Base-by-base conservation (phyloP, 2,797 vertebrate genomes). In the Ptychadena robeensis region DNA sequence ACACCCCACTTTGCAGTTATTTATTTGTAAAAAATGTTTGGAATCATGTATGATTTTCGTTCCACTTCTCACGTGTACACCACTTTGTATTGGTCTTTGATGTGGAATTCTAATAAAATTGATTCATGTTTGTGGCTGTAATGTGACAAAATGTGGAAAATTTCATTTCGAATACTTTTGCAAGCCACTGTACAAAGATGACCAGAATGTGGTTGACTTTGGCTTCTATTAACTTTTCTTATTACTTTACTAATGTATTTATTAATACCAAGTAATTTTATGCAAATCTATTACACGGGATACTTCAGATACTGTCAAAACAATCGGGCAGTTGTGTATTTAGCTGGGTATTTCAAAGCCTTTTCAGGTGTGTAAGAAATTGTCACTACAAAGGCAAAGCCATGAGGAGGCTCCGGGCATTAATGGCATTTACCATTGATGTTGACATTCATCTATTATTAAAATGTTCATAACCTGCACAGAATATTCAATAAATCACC, bases 371-470 rank as follows among this genome's bases (percentile, higher is more conserved):
- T 71, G 35, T 63, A 71, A 71, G 53, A 34, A 61, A 53, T 71
- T 61, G 28, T 48, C 28, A 70, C 57, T 81, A 73, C 59, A 81
- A 71, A 73, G 27, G n/a, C 35, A 70, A 53, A 25, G 61, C 79
- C 69, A 27, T 59, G 44, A 64, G 69, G 14, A 3, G 28, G 11
- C 37, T 73, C 38, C 15, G 53, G 59, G 79, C 40, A 35, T 18
- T 63, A 44, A 71, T 48, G 15, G 59, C 37, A 8, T 32, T 80
- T 64, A 73, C 59, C 38, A 80, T 81, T 81, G 69, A 81, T 81
- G 69, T 81, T 81, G 59, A 73, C 69, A 65, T 81, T 73, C 27
- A 81, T 72, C 40, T 81, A 65, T 73, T 34, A 81, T 73, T 81
- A 65, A 80, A 80, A 48, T 73, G 61, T 34, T 73, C 12, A 37